Evolutionary conservation across 1,140 invertebrate genomes (phyloP), one percentile per base, ranked within the genome.

Genomic region (Diachasmimorpha longicaudata): DNA sequence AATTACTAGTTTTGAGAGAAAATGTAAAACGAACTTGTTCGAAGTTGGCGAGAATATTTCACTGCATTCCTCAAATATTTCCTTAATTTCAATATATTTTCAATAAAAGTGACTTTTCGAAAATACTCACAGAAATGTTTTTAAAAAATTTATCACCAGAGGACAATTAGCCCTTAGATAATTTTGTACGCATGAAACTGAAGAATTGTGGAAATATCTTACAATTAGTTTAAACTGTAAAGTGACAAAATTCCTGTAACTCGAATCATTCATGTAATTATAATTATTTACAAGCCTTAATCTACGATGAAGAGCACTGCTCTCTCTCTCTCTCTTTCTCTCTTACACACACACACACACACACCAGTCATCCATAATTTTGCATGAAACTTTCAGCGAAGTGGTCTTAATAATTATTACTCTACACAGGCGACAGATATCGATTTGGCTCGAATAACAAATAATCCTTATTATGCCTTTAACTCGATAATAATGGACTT

Each of bases 221-320:
- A 44, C 68, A 70, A 44, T 25, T 63, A 52, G 19, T 16, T 52
- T 52, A n/a, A 52, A 52, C 19, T 23, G 31, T 63, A 9, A 63
- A 63, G 14, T 63, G 23, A 63, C 23, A 63, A 63, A 25, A 16
- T 70, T 44, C 36, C 44, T 44, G 21, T 70, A 70, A 39, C 37
- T 70, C 39, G 68, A 19, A 19, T 14, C 21, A 21, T 70, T 70
- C 68, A 4, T 52, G 9, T 52, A 44, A 19, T 42, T 42, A 44
- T 70, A 25, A 21, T 70, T 70, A 70, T 70, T 70, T 70, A 70
- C 42, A 42, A 42, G 37, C 11, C 42, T 42, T 37, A 42, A 70
- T 10, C 58, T 52, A 52, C 48, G n/a, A 13, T 52, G 5, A 63
- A 63, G 58, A 63, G 58, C 58, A 63, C 58, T 63, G 58, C 58